Base-by-base conservation (phyloP, 2,888 invertebrate genomes). In the Amiota minor region DNA sequence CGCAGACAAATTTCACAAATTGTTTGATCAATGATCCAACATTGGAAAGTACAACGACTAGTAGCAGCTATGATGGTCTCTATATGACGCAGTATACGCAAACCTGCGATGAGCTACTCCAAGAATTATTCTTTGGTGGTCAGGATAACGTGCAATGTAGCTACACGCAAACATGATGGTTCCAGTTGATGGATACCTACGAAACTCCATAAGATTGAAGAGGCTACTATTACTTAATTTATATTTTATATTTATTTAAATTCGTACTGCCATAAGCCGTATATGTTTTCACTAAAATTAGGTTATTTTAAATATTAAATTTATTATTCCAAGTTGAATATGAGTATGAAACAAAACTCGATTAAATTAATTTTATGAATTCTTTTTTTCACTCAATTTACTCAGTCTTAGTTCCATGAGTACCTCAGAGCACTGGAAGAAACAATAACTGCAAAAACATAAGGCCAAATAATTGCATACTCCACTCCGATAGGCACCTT, bases 1-100 rank as follows among this genome's bases (percentile, higher is more conserved):
- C 92, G 12, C 92, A 93, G 86, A 93, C 93, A 0, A 87, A 84
- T 76, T 86, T 86, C 72, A 82, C 87, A 1, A 83, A 87, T 70
- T 86, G 85, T 64, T 73, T 87, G 45, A 61, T 86, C 20, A 35
- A 35, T 35, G 85, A 85, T 71, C 84, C 82, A 1, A 76, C 76
- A 67, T 20, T 35, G 59, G 61, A 9, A 14, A 65, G 10, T 35
- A 59, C 47, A 16, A 47, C 70, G n/a, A 35, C 35, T 35, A 14
- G 61, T n/a, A 59, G 35, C 11, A 70, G 65, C n/a, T 78, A 78
- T 16, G 79, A 79, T 64, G 81, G 81, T 0, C 79, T 80, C 0
- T 83, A 85, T 72, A 88, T 86, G 47, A 89, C 89, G 0, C 89
- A 89, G 70, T 87, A 89, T 64, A 89, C 89, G 0, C 89, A 89